Evolutionary conservation across 1,140 invertebrate genomes (phyloP).

Genomic region (Cyrtorhinus lividipennis): DNA sequence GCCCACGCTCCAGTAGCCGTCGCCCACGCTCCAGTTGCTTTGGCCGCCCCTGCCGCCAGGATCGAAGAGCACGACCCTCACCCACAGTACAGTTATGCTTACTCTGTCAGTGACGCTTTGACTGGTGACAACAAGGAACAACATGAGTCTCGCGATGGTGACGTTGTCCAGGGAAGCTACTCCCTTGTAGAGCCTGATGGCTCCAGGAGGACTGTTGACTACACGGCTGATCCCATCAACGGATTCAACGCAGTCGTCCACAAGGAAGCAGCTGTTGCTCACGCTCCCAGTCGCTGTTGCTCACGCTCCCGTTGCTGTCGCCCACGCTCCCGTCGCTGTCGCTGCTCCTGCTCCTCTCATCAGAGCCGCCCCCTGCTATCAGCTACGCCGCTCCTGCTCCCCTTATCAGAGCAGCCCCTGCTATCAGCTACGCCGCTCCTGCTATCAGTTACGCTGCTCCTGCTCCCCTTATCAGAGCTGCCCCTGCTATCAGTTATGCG

Average conservation of each 20-base stretch:
- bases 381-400: background rate
- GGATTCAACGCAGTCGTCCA: constrained; percentile 43
- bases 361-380: background rate
- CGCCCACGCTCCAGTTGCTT: constrained; percentile 9
- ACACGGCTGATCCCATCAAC: constrained; percentile 41
- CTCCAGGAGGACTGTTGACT: constrained; percentile 40
- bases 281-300: constrained; percentile 5
- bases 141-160: constrained; percentile 36
- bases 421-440: constrained; percentile 5
- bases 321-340: background rate
- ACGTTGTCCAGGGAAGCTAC: constrained; percentile 38
- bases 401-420: background rate
- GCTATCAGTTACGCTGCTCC: background rate
- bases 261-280: constrained; percentile 25
- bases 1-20: constrained; percentile 7
- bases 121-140: constrained; percentile 38
- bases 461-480: background rate
- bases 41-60: background rate
- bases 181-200: constrained; percentile 41
- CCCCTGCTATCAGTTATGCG: background rate
- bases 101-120: constrained; percentile 35
- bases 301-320: background rate
- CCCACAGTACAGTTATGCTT: constrained; percentile 37
- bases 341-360: background rate
- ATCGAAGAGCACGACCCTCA: constrained; percentile 25